phyloP scores from a whole-genome alignment of 2,113 vertebrate genomes.

The Takifugu bimaculatus region DNA sequence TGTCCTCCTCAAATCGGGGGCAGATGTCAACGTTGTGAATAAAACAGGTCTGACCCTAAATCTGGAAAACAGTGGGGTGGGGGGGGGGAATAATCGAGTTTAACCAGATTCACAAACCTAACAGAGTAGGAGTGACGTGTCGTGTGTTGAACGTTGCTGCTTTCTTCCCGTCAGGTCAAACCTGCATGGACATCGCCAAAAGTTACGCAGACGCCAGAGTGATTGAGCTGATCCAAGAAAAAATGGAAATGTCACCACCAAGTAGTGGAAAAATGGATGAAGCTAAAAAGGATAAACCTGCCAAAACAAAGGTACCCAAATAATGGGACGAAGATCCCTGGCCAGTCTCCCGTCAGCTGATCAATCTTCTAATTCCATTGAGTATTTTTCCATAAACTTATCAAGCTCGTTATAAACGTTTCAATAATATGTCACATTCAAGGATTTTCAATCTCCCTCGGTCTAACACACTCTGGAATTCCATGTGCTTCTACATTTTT shows the following conservation, averaged over 20 bases:
- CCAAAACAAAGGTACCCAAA: constrained; percentile 59
- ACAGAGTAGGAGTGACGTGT: neutral
- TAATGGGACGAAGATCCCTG: neutral
- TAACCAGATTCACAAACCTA: too few species aligned
- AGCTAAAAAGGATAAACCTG: constrained; percentile 58
- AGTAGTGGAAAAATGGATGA: constrained; percentile 54
- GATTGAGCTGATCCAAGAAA: constrained; percentile 78
- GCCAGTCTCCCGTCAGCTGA: neutral
- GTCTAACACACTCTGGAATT: neutral
- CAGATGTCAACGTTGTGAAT: constrained; percentile 75
- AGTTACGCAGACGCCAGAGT: constrained; percentile 78
- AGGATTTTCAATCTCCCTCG: too few species aligned
- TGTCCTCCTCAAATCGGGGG: constrained; percentile 82
- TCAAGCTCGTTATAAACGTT: too few species aligned
- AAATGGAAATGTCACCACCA: constrained; percentile 71
- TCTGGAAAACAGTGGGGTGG: neutral
- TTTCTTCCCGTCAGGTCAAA: constrained; percentile 73
- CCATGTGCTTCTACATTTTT: neutral
- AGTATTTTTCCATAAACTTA: neutral
- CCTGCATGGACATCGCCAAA: constrained; percentile 79
- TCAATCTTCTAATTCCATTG: neutral
- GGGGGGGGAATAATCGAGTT: neutral
- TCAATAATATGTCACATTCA: too few species aligned
- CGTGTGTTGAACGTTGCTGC: constrained; percentile 9
- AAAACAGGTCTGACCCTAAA: constrained; percentile 75